phyloP scores from a whole-genome alignment of 2,113 vertebrate genomes.

The Spheniscus mendiculus region DNA sequence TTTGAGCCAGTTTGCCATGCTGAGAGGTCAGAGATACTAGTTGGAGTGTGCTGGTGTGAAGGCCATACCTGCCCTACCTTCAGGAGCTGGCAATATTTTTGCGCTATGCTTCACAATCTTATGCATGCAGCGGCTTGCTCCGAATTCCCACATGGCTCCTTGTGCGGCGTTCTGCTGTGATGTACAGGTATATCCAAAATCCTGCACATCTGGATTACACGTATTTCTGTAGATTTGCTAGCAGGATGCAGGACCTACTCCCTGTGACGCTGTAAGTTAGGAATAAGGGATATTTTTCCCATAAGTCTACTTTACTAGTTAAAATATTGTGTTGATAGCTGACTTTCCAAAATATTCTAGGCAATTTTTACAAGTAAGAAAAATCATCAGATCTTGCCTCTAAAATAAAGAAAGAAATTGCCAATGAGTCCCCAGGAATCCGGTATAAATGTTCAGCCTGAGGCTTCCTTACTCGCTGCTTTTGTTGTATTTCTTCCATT shows the following conservation, averaged over 20 bases:
- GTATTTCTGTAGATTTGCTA: background rate
- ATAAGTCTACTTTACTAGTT: background rate
- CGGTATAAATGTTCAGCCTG: conserved; percentile 3
- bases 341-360: background rate
- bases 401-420: background rate
- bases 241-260: background rate
- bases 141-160: background rate
- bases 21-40: background rate
- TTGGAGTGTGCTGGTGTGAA: background rate
- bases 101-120: background rate
- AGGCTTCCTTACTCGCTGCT: conserved; percentile 1
- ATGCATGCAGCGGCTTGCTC: background rate
- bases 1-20: background rate
- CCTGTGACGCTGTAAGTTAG: background rate
- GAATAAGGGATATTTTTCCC: background rate
- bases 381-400: background rate
- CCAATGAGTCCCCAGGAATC: background rate
- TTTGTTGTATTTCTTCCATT: conserved; percentile 15
- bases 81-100: background rate
- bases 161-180: background rate
- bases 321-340: background rate
- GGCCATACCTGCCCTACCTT: background rate
- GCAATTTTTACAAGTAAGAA: background rate
- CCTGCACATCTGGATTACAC: background rate
- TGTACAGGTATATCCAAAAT: background rate